Base-by-base conservation (phyloP, 2,113 vertebrate genomes). In the Albula goreensis region DNA sequence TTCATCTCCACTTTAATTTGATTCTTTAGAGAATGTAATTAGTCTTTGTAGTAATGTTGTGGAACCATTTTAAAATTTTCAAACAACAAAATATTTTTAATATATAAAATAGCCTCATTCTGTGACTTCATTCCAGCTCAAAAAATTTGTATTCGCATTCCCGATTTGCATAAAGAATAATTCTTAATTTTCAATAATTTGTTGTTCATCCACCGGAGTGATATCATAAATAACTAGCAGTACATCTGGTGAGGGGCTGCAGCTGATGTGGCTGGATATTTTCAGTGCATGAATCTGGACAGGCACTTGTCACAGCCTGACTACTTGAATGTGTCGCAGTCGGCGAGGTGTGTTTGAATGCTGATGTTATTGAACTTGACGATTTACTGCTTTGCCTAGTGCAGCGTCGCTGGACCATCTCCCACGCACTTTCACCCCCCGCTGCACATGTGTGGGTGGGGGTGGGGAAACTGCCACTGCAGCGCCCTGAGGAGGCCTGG, bases 351-450 rank as follows among this genome's bases (percentile, higher is more conserved):
- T 85, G 31, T 52, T 83, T 25, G 49, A 52, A 70, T 81, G 82
- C 80, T 90, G 90, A 89, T 90, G 85, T 87, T 89, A 88, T 87
- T 88, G 88, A 88, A 85, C 83, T 88, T 84, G 88, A 87, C 66
- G 82, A 87, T 89, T 89, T 89, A 87, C 82, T 78, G 51, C 83
- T 84, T 84, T 88, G 86, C 63, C 84, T 86, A 50, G 79, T 87
- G 88, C 82, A 83, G n/a, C 50, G 25, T 17, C 25, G 77, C 86
- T 77, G 88, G 89, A 86, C 80, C 83, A 48, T 85, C 86, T 87
- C 90, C 90, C 85, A 91, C 90, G 52, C 89, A 88, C 79, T 88
- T 87, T 89, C 85, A 84, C 83, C 88, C 88, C 63, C 87, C 86
- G 77, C 56, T 88, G 85, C 88, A 88, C 83, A 86, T 5, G 85